phyloP scores from a whole-genome alignment of 2,113 vertebrate genomes.

The Coturnix japonica region DNA sequence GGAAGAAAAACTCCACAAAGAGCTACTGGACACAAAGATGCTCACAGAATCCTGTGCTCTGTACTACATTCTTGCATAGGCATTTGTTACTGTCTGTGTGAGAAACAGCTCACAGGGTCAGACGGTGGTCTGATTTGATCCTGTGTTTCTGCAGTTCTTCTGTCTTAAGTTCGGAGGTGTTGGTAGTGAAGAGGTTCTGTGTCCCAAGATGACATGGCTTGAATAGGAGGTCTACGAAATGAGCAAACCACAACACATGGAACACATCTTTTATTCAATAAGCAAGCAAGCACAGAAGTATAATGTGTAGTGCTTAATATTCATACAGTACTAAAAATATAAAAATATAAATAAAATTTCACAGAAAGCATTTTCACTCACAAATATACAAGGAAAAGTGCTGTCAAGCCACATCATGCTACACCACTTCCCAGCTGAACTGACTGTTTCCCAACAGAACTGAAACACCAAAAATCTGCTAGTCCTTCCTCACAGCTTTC shows the following conservation, averaged over 20 bases:
- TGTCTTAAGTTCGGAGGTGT: not conserved
- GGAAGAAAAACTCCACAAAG: not conserved
- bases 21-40: not conserved
- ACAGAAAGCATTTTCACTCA: constrained; percentile 76
- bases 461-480: constrained; percentile 15
- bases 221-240: not conserved
- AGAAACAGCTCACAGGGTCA: not conserved
- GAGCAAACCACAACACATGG: constrained; percentile 40
- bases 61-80: rapidly evolving
- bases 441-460: constrained; percentile 23
- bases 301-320: constrained; percentile 61
- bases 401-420: constrained; percentile 69
- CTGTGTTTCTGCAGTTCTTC: not conserved
- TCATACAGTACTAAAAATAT: constrained; percentile 78
- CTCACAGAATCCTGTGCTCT: not conserved
- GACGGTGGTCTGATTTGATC: not conserved
- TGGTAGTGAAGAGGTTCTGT: not conserved
- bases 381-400: constrained; percentile 66
- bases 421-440: constrained; percentile 34
- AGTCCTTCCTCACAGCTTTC: constrained; percentile 15
- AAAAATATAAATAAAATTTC: constrained; percentile 82
- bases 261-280: constrained; percentile 78
- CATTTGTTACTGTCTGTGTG: rapidly evolving
- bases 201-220: not conserved
- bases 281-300: constrained; percentile 75